Evolutionary conservation across 2,797 vertebrate genomes (phyloP).

Genomic region (Liasis olivaceus): DNA sequence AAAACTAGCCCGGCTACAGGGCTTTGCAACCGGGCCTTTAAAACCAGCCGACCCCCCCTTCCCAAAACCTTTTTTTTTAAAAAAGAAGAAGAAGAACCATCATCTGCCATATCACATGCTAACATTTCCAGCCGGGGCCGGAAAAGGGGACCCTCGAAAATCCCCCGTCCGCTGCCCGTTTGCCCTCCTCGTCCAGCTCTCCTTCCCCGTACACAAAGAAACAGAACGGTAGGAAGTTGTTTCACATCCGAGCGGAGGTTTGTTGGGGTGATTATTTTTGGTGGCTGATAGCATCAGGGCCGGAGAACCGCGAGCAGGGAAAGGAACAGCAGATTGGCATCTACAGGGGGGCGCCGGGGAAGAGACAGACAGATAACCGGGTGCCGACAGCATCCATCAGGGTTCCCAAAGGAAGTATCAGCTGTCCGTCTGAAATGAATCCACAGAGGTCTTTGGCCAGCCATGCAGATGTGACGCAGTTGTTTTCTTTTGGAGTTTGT

Average conservation of each 20-base stretch:
- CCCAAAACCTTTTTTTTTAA: not conserved
- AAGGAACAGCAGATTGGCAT: conserved; percentile 71
- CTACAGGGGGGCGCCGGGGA: conserved; percentile 60
- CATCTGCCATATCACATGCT: conserved; percentile 68
- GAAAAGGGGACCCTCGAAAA: conserved; percentile 75
- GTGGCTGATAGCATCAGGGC: conserved; percentile 83
- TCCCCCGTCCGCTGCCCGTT: conserved; percentile 70
- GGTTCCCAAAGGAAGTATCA: conserved; percentile 81
- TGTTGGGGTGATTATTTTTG: conserved; percentile 88
- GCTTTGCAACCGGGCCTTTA: too few relatives aligned
- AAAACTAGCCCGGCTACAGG: conserved; percentile 33
- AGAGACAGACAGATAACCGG: conserved; percentile 75
- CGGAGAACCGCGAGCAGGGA: conserved; percentile 65
- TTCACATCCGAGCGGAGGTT: conserved; percentile 87
- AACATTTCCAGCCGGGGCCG: conserved; percentile 68
- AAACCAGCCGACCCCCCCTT: not conserved
- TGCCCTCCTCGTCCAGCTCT: conserved; percentile 63
- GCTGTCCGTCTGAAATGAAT: conserved; percentile 75
- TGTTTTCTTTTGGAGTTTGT: conserved; percentile 54
- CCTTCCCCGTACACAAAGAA: conserved; percentile 71
- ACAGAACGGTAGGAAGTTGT: conserved; percentile 79
- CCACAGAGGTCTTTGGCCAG: conserved; percentile 67
- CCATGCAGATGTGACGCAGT: conserved; percentile 77
- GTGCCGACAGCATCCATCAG: conserved; percentile 84
- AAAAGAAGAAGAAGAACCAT: not conserved